Evolutionary conservation across 2,113 vertebrate species (phyloP).

Genomic region (Scolopax mira): DNA sequence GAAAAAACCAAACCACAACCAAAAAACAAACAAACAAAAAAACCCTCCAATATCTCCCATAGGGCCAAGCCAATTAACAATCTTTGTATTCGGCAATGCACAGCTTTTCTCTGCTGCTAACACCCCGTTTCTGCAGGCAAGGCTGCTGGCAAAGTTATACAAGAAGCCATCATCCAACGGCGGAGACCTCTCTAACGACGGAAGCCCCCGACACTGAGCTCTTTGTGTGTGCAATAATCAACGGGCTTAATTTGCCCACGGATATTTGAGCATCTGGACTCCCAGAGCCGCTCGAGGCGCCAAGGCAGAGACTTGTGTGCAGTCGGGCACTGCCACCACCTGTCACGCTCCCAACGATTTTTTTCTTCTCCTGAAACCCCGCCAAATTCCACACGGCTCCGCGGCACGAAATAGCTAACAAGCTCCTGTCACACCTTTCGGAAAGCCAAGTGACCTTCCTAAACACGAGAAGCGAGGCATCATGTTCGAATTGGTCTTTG

Average conservation of each 20-base stretch:
- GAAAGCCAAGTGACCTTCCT: not conserved
- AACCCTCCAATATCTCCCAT: accelerated
- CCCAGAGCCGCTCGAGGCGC: accelerated
- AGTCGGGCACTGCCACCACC: not conserved
- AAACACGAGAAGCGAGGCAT: not conserved
- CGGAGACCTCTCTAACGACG: not conserved
- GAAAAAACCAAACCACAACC: not conserved
- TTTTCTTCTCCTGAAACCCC: not conserved
- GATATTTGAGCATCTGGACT: not conserved
- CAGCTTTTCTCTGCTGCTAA: not conserved
- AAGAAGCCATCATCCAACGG: not conserved
- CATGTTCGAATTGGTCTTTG: not conserved
- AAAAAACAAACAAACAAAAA: no score
- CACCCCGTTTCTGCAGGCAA: not conserved
- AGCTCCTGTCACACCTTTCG: not conserved
- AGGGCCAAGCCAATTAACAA: not conserved
- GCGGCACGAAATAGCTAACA: accelerated
- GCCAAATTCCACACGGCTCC: accelerated
- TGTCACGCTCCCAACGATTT: accelerated
- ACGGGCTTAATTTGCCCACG: not conserved
- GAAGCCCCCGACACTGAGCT: not conserved
- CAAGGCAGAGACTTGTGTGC: accelerated
- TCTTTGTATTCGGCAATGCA: not conserved
- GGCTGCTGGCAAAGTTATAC: not conserved
- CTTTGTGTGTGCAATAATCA: not conserved